Conservation (phyloP, 2,888 invertebrate species). For the Melipona beecheii region DNA sequence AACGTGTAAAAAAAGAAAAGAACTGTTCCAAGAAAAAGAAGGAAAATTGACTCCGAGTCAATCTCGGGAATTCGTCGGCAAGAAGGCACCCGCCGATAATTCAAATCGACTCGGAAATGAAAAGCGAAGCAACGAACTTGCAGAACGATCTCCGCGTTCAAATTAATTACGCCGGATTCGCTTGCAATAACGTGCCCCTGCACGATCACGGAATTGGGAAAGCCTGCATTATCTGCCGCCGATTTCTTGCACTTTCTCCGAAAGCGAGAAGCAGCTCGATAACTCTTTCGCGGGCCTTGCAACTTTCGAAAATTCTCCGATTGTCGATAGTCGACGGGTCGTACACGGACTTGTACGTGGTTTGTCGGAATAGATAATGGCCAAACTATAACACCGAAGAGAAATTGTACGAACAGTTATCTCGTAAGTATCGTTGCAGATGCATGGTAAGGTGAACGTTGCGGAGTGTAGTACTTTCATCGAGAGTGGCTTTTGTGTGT, state of each 20-base stretch:
- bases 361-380: conserved; percentile 10
- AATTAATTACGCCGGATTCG: conserved; percentile 63
- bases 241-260: conserved; percentile 22
- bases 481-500: too few relatives aligned
- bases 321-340: not conserved
- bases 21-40: too few relatives aligned
- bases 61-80: conserved; percentile 6
- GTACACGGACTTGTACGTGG: not conserved
- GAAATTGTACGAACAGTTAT: conserved; percentile 5
- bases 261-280: conserved; percentile 24
- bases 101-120: conserved; percentile 58
- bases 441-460: not conserved
- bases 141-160: conserved; percentile 23
- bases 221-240: conserved; percentile 14
- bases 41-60: not conserved
- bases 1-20: too few relatives aligned
- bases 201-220: conserved; percentile 39
- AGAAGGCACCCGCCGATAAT: conserved; percentile 30
- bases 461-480: conserved; percentile 1
- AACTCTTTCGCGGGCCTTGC: not conserved
- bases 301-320: conserved; percentile 29
- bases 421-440: not conserved
- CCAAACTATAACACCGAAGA: not conserved
- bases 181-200: conserved; percentile 18
- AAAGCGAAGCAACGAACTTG: conserved; percentile 30